Evolutionary conservation across 2,797 vertebrate genomes (phyloP), one percentile per base, ranked within the genome.

Genomic region (Anguilla anguilla): DNA sequence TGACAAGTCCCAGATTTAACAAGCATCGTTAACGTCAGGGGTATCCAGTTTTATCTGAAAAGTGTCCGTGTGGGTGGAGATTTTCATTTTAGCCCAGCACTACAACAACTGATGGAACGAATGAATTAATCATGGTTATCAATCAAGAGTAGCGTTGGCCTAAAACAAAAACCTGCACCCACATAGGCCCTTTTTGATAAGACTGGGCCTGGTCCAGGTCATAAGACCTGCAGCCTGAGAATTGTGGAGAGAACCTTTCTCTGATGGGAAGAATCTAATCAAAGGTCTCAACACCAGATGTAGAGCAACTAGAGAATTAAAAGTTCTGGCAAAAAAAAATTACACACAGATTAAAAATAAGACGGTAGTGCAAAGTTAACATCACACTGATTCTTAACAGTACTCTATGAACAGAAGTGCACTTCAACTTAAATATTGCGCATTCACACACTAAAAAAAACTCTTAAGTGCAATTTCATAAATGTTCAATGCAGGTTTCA

Each of bases 401-500:
- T 81, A 86, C 57, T 89, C 87, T 87, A 91, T 61, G 89, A 28
- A 85, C 64, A 89, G 72, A 86, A 46, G n/a, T 87, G 84, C 90
- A 91, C 67, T 51, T 59, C 64, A 86, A 69, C 86, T 61, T 59
- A 64, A 85, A 85, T 25, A 49, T 49, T 85, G 88, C 72, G 86
- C 87, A n/a, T 57, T 89, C 53, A 51, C 88, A 9, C 28, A 64
- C 61, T 59, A 9, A 84, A 10, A 11, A 82, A 82, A 82, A 46
- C 79, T 82, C 79, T 51, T 82, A 77, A 46, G 79, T 88, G 64
- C 69, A 86, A 90, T 57, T 87, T 88, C 81, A 72, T 69, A 64
- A n/a, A 85, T 6, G 19, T 22, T 67, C 85, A 6, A 57, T 86
- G 35, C 87, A 89, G 86, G 61, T 55, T 1, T 89, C 46, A 51